phyloP scores from a whole-genome alignment of 2,797 vertebrate species.

The Hoplostethus mediterraneus region DNA sequence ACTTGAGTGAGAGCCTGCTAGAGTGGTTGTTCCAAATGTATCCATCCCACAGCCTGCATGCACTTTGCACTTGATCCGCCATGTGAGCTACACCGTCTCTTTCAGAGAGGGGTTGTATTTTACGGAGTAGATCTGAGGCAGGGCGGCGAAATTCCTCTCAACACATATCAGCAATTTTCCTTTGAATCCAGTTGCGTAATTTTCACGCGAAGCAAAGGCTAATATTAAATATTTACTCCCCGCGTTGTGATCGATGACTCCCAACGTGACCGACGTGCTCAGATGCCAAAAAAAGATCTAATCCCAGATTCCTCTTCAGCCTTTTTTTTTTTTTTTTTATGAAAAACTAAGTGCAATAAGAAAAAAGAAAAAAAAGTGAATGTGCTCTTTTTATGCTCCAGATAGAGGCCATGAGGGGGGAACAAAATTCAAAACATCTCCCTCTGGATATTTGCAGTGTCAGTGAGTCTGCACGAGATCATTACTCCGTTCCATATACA shows the following conservation, averaged over 20 bases:
- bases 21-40: not conserved
- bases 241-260: slow-evolving; percentile 21
- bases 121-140: slow-evolving; percentile 36
- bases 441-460: slow-evolving; percentile 41
- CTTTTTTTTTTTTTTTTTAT: slow-evolving; percentile 31
- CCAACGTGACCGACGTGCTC: slow-evolving; percentile 10
- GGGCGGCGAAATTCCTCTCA: slow-evolving; percentile 52
- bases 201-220: slow-evolving; percentile 34
- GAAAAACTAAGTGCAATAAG: slow-evolving; percentile 62
- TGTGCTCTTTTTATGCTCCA: slow-evolving; percentile 46
- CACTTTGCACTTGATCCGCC: not conserved
- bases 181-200: slow-evolving; percentile 45
- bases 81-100: not conserved
- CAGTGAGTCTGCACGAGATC: slow-evolving; percentile 60
- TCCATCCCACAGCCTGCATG: not conserved
- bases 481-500: slow-evolving; percentile 36
- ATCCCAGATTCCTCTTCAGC: slow-evolving; percentile 40
- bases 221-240: slow-evolving; percentile 57
- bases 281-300: slow-evolving; percentile 58
- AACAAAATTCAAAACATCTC: slow-evolving; percentile 35
- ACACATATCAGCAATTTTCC: slow-evolving; percentile 13
- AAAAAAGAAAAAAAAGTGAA: slow-evolving; percentile 47
- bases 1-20: not conserved
- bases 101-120: slow-evolving; percentile 21
- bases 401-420: slow-evolving; percentile 47